Base-by-base conservation (phyloP, 2,888 invertebrate genomes). In the Smittia sp. region DNA sequence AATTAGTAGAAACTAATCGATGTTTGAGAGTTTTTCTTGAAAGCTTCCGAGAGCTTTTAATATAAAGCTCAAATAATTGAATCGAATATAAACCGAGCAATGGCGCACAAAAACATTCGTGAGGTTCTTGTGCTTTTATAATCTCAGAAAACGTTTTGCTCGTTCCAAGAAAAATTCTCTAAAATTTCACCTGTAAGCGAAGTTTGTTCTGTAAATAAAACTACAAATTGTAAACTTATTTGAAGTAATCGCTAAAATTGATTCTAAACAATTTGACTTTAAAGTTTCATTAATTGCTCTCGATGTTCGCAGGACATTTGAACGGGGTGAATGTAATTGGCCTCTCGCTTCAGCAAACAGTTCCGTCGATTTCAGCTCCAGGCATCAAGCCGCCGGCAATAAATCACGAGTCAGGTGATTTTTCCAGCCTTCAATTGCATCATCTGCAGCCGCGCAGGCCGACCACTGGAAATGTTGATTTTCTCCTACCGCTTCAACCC, bases 321-420 rank as follows among this genome's bases (percentile, higher is more conserved):
- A 90, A 90, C 79, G 90, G 90, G 66, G 88, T 90, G 83, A 90
- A 90, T 81, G 87, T 90, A 82, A 89, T 86, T 77, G 84, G 85
- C 76, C 80, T 86, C 78, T 84, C 85, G 75, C 80, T 86, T 75
- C 85, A 86, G 79, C 85, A 85, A 75, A 85, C 85, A 46, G 83
- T 84, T 66, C 80, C 83, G 76, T 84, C 85, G 73, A 80, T 84
- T 77, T 83, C 84, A 63, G 83, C 83, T 74, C 77, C 83, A 65
- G 27, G 38, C 4, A 18, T 72, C 6, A 78, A 78, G 75, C 77
- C 78, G 75, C 76, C 78, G 6, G 73, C 75, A 75, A 75, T 75
- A 74, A 52, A 72, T 74, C 74, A 74, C 4, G 18, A 69, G 38
- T 46, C 84, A 87, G 87, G 86, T 78, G 88, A 87, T 81, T 86